phyloP scores from a whole-genome alignment of 2,888 invertebrate genomes.

The Erebia epiphron region DNA sequence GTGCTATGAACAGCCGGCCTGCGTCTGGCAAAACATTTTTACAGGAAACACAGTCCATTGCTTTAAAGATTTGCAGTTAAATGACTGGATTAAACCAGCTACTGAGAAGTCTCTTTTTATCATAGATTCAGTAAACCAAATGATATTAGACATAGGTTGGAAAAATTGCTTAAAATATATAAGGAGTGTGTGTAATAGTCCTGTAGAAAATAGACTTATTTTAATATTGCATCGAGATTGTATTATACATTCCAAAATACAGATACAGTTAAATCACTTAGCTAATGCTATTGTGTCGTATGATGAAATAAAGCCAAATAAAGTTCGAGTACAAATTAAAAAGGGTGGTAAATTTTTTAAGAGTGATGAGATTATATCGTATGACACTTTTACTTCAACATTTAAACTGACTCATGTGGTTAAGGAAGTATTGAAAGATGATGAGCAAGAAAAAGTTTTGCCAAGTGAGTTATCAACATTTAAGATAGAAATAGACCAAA shows the following conservation, averaged over 20 bases:
- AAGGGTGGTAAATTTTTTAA: slow-evolving; percentile 80
- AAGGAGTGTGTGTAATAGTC: slow-evolving; percentile 49
- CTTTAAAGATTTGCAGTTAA: slow-evolving; percentile 51
- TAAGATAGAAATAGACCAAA: slow-evolving; percentile 85
- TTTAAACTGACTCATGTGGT: slow-evolving; percentile 56
- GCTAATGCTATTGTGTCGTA: slow-evolving; percentile 64
- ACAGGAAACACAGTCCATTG: slow-evolving; percentile 49
- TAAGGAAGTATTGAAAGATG: slow-evolving; percentile 55
- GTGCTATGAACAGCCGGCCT: slow-evolving; percentile 64
- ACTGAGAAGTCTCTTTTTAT: slow-evolving; percentile 56
- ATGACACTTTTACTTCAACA: slow-evolving; percentile 58
- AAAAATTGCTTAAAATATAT: slow-evolving; percentile 57
- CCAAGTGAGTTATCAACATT: slow-evolving; percentile 82
- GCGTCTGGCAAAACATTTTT: slow-evolving; percentile 61
- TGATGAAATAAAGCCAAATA: slow-evolving; percentile 51
- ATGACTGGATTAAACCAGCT: slow-evolving; percentile 46
- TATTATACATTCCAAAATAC: slow-evolving; percentile 63
- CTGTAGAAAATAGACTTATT: slow-evolving; percentile 60
- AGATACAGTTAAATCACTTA: slow-evolving; percentile 74
- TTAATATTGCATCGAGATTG: slow-evolving; percentile 78
- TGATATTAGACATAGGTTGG: slow-evolving; percentile 68
- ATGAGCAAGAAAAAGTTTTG: slow-evolving; percentile 63
- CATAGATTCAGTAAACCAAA: slow-evolving; percentile 74
- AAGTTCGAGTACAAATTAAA: slow-evolving; percentile 68
- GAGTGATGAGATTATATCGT: slow-evolving; percentile 66